Evolutionary conservation across 2,888 invertebrate species (phyloP).

Genomic region (Clistopyga incitator): DNA sequence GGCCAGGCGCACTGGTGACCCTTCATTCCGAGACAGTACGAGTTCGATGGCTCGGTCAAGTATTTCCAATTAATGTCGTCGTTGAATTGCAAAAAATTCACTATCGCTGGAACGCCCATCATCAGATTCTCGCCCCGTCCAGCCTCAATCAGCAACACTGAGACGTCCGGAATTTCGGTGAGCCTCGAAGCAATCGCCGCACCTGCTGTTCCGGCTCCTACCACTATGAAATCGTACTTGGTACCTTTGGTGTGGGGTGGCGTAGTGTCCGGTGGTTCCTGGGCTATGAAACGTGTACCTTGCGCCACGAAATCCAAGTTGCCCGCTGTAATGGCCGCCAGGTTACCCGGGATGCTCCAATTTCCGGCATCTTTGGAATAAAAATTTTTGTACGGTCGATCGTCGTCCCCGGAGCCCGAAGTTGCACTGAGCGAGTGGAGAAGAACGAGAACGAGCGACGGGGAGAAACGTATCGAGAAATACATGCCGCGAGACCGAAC

Average conservation of each 20-base stretch:
- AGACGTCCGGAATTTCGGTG: conserved; percentile 89
- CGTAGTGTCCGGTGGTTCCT: conserved; percentile 86
- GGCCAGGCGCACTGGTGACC: conserved; percentile 81
- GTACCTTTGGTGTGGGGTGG: conserved; percentile 81
- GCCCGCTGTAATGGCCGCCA: conserved; percentile 40
- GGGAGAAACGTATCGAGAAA: background rate
- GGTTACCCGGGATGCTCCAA: background rate
- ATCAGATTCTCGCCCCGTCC: conserved; percentile 89
- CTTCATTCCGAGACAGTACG: conserved; percentile 87
- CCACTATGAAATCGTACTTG: conserved; percentile 91
- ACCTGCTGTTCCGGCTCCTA: conserved; percentile 93
- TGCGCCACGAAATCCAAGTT: conserved; percentile 86
- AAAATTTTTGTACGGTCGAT: conserved; percentile 32
- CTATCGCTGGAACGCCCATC: conserved; percentile 91
- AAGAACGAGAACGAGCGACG: background rate
- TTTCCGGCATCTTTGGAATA: conserved; percentile 15
- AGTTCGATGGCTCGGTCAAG: conserved; percentile 90
- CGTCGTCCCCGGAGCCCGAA: background rate
- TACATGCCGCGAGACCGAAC: conserved; percentile 9
- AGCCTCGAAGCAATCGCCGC: conserved; percentile 91
- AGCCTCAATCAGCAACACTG: conserved; percentile 90
- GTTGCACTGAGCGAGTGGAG: background rate
- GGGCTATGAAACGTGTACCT: conserved; percentile 85
- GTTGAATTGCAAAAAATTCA: conserved; percentile 90
- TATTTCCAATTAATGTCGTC: conserved; percentile 91